Percentiles rank a stretch among this genome's conserved stretches.
phyloP scores from a whole-genome alignment of 2,113 vertebrate species.

The Paramisgurnus dabryanus region DNA sequence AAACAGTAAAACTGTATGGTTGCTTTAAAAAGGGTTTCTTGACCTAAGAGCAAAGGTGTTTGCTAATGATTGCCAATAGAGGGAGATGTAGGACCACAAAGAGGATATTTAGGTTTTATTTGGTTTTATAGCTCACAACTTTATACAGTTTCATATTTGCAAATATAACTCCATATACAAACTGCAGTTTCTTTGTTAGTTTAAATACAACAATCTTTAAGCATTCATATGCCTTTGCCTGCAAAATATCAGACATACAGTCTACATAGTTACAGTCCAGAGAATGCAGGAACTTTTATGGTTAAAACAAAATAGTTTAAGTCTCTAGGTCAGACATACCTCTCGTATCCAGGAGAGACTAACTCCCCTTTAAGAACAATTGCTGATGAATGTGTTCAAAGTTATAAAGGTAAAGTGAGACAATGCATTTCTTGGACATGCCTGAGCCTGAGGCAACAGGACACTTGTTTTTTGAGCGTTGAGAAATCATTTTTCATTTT shows the following conservation, averaged over 20 bases:
- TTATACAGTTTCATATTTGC: too few relatives aligned
- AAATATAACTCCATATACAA: background rate
- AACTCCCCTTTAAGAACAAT: constrained; percentile 36
- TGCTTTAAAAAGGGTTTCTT: too few relatives aligned
- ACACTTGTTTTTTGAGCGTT: constrained; percentile 34
- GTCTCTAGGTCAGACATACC: background rate
- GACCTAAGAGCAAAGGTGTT: background rate
- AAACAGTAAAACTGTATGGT: too few relatives aligned
- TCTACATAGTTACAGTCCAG: background rate
- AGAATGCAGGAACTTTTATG: constrained; percentile 1
- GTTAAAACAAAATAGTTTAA: background rate
- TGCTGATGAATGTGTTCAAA: constrained; percentile 36
- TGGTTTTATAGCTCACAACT: background rate
- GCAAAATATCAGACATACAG: background rate
- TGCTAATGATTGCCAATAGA: background rate
- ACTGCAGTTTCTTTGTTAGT: background rate
- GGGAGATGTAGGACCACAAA: constrained; percentile 2
- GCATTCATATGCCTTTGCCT: background rate
- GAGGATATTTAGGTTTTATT: background rate
- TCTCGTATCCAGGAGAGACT: constrained; percentile 16
- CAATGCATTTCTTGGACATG: constrained; percentile 41
- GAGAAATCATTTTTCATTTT: constrained; percentile 39
- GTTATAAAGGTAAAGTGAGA: constrained; percentile 24
- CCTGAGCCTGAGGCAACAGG: constrained; percentile 30
- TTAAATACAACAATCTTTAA: background rate